Conservation (phyloP, 64 coral and sea anemone species). For the Astreopora myriophthalma region DNA sequence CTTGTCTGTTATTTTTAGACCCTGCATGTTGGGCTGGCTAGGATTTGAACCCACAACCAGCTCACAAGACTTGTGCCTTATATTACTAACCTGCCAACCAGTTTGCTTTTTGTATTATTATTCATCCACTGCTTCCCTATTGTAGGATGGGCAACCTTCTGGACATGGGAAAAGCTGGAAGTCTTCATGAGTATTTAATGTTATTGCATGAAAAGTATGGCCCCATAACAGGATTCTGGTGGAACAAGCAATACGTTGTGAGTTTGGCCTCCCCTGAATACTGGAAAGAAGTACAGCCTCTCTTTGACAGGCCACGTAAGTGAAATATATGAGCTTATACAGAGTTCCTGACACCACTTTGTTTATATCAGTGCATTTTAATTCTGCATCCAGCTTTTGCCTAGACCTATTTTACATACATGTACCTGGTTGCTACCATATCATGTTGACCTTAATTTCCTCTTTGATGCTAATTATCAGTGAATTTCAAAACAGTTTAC, state of each 20-base stretch:
- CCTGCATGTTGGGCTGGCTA: too few species aligned
- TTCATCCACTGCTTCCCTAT: neutral
- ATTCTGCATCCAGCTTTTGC: too few species aligned
- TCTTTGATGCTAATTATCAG: too few species aligned
- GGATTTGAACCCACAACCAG: too few species aligned
- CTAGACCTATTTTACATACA: too few species aligned
- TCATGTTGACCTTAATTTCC: too few species aligned
- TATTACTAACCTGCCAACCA: too few species aligned
- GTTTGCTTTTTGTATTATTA: too few species aligned
- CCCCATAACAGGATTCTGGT: slow-evolving; percentile 81
- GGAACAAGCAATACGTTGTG: slow-evolving; percentile 76
- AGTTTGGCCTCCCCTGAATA: slow-evolving; percentile 78
- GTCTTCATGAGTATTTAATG: slow-evolving; percentile 70
- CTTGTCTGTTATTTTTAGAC: too few species aligned
- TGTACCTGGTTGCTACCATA: too few species aligned
- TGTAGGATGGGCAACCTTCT: slow-evolving; percentile 80
- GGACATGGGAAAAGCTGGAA: slow-evolving; percentile 80
- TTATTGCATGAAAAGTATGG: slow-evolving; percentile 80
- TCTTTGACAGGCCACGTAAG: slow-evolving; percentile 95
- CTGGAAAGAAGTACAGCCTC: slow-evolving; percentile 76
- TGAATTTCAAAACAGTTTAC: neutral
- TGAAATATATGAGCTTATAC: neutral
- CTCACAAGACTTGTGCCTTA: too few species aligned
- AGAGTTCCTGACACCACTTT: neutral
- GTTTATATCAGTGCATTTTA: too few species aligned